Percentiles rank a stretch among this genome's conserved stretches.
Evolutionary conservation across 2,888 invertebrate genomes (phyloP).

Genomic region (Phymatocera aterrima): DNA sequence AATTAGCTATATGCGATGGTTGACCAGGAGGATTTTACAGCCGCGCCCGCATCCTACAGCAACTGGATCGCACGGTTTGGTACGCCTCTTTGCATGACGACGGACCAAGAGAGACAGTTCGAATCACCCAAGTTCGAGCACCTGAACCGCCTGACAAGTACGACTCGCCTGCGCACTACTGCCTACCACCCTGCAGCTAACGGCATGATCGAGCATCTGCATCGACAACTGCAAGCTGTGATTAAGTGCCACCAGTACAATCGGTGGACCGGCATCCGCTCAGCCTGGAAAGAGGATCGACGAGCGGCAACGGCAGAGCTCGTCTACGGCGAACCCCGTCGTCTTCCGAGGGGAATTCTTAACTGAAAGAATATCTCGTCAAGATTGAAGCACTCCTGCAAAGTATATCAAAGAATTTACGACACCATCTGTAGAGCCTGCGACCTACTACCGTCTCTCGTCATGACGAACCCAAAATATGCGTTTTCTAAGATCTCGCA

Average conservation of each 20-base stretch:
- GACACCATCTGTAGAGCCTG: constrained; percentile 32
- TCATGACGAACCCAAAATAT: constrained; percentile 33
- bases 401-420: constrained; percentile 30
- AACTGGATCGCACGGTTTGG: constrained; percentile 55
- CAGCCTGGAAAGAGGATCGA: constrained; percentile 62
- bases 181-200: constrained; percentile 51
- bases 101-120: constrained; percentile 59
- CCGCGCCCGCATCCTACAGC: constrained; percentile 49
- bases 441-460: constrained; percentile 9
- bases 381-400: background rate
- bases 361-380: constrained; percentile 38
- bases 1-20: constrained; percentile 48
- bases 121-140: constrained; percentile 55
- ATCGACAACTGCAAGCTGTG: constrained; percentile 55
- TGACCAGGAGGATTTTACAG: constrained; percentile 52
- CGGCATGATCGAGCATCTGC: constrained; percentile 54
- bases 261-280: constrained; percentile 57
- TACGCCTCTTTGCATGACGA: constrained; percentile 52
- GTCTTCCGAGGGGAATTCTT: constrained; percentile 60
- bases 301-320: constrained; percentile 57
- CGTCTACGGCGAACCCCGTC: constrained; percentile 56
- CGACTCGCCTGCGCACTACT: constrained; percentile 46
- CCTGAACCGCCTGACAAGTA: constrained; percentile 45
- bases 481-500: constrained; percentile 50
- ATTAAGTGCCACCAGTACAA: constrained; percentile 53